Percentiles rank a stretch among this genome's conserved stretches.
phyloP scores from a whole-genome alignment of 2,888 invertebrate species.

The Ectropis crepuscularia region DNA sequence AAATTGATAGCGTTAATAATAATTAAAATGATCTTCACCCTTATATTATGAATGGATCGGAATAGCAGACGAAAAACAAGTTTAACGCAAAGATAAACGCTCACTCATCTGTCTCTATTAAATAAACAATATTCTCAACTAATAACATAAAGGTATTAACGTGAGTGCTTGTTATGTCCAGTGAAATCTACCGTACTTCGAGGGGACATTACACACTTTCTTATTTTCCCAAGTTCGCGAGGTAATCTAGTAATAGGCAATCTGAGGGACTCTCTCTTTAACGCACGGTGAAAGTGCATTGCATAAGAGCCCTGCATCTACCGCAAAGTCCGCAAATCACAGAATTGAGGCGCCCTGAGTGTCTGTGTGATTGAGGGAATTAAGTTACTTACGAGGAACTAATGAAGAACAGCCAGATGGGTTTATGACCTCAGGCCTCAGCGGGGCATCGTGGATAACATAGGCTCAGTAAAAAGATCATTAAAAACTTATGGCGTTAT shows the following conservation, averaged over 20 bases:
- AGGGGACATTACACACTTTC: conserved; percentile 69
- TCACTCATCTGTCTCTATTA: conserved; percentile 21
- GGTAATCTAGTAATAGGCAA: conserved; percentile 79
- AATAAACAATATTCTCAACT: conserved; percentile 28
- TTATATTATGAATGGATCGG: too few relatives aligned
- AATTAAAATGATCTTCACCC: too few relatives aligned
- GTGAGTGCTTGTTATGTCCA: conserved; percentile 47
- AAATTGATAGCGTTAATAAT: too few relatives aligned
- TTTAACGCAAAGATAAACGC: too few relatives aligned
- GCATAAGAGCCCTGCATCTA: conserved; percentile 72
- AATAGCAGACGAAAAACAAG: too few relatives aligned
- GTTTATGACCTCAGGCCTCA: too few relatives aligned
- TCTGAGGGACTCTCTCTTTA: conserved; percentile 78
- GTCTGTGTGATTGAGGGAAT: conserved; percentile 51
- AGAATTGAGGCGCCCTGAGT: conserved; percentile 55
- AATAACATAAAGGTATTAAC: conserved; percentile 28
- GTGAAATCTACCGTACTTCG: conserved; percentile 58
- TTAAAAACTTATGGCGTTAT: too few relatives aligned
- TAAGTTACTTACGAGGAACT: conserved; percentile 46
- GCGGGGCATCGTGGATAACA: too few relatives aligned
- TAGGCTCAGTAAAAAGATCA: too few relatives aligned
- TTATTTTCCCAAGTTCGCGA: conserved; percentile 75
- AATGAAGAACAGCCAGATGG: conserved; percentile 29
- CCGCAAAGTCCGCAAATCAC: conserved; percentile 77
- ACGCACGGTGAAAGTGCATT: conserved; percentile 78